Conservation (phyloP, 1,140 invertebrate species). For the Epicauta chinensis region DNA sequence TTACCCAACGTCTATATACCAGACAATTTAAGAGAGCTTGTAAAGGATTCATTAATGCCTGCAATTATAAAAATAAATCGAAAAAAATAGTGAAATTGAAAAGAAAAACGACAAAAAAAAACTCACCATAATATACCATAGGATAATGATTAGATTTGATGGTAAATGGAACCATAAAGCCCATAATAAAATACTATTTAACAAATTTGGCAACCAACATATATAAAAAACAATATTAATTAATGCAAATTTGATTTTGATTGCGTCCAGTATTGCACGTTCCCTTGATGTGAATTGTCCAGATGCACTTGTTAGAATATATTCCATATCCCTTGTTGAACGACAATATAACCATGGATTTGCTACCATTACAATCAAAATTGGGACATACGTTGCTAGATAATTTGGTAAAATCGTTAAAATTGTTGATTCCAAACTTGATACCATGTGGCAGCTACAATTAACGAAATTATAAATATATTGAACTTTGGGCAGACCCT, state of each 20-base stretch:
- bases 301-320: slow-evolving; percentile 53
- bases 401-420: slow-evolving; percentile 71
- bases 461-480: neutral
- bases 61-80: slow-evolving; percentile 29
- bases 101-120: no score
- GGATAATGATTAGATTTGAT: slow-evolving; percentile 54
- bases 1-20: slow-evolving; percentile 67
- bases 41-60: slow-evolving; percentile 75
- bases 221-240: slow-evolving; percentile 73
- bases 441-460: slow-evolving; percentile 66
- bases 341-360: slow-evolving; percentile 67
- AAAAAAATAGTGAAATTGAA: neutral
- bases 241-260: slow-evolving; percentile 66
- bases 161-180: slow-evolving; percentile 67
- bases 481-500: slow-evolving; percentile 1
- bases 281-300: slow-evolving; percentile 64
- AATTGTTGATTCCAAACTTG: slow-evolving; percentile 52
- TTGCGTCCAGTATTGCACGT: slow-evolving; percentile 59
- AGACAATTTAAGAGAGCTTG: slow-evolving; percentile 74
- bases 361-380: slow-evolving; percentile 65
- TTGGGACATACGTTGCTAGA: slow-evolving; percentile 64
- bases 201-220: slow-evolving; percentile 75
- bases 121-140: slow-evolving; percentile 78
- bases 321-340: slow-evolving; percentile 58
- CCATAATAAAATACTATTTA: slow-evolving; percentile 71